Conservation (phyloP, 2,797 vertebrate genomes). For the Hephaestus fuliginosus region DNA sequence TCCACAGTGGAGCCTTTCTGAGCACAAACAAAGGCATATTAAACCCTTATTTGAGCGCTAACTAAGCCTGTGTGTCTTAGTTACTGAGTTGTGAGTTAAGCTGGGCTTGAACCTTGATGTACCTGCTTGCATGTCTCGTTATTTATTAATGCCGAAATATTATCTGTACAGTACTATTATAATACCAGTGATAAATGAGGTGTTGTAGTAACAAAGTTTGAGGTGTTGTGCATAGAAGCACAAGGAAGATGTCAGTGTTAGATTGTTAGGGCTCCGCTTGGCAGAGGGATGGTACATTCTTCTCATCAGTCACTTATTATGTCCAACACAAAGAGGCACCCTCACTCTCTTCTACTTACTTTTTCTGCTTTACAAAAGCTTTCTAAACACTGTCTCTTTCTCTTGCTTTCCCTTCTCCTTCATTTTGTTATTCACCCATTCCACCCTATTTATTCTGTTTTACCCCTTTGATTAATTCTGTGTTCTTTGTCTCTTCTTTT, state of each 20-base stretch:
- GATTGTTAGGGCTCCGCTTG: background rate
- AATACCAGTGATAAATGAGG: no score
- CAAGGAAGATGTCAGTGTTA: constrained; percentile 24
- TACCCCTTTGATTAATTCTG: constrained; percentile 4
- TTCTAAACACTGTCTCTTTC: constrained; percentile 56
- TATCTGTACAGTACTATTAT: background rate
- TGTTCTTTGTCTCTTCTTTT: constrained; percentile 15
- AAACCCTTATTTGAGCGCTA: background rate
- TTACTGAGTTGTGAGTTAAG: background rate
- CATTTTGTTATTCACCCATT: constrained; percentile 30
- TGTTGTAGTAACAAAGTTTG: no score
- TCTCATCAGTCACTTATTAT: constrained; percentile 57
- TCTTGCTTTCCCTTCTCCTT: constrained; percentile 25
- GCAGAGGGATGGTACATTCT: constrained; percentile 43
- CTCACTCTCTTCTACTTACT: constrained; percentile 20
- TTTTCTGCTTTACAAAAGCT: constrained; percentile 17
- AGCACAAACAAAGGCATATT: background rate
- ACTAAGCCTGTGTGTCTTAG: background rate
- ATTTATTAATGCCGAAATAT: constrained; percentile 3
- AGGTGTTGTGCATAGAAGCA: background rate
- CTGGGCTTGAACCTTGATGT: background rate
- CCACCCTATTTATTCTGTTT: constrained; percentile 6
- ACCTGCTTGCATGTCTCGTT: background rate
- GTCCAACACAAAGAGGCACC: constrained; percentile 12
- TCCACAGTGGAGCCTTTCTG: background rate